These are phyloP conservation scores for Galeopterus variegatus DNA, from an alignment of 2,113 vertebrate species.

Conservation along the genomic window DNA sequence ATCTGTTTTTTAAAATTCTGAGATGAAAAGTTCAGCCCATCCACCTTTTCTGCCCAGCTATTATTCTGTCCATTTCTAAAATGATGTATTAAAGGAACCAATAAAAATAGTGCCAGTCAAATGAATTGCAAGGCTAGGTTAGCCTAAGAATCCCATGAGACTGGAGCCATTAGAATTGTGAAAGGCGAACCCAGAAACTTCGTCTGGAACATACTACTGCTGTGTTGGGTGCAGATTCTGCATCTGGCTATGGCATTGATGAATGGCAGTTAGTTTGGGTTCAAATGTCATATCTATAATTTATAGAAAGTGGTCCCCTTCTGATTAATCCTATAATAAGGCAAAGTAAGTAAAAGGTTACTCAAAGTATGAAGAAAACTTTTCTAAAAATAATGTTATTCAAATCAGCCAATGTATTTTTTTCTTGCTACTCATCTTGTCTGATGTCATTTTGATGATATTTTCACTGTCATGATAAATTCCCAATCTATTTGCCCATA, in stretches of 20 bases:
- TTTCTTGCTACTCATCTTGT: neutral
- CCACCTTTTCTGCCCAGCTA: neutral
- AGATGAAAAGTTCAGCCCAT: neutral
- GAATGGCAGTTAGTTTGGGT: neutral
- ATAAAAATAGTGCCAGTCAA: neutral
- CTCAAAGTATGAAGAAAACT: neutral
- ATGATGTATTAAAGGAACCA: neutral
- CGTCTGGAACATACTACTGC: neutral
- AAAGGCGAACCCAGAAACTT: neutral
- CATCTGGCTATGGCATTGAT: neutral
- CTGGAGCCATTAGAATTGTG: neutral
- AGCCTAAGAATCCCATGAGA: neutral
- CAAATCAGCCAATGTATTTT: neutral
- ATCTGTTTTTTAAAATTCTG: neutral
- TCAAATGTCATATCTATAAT: neutral
- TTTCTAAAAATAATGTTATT: neutral
- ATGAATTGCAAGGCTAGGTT: neutral
- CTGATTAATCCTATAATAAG: neutral
- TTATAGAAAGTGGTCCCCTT: neutral
- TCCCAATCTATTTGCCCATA: neutral
- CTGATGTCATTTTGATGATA: neutral
- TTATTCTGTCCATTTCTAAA: neutral
- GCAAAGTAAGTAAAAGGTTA: neutral
- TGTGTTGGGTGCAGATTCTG: neutral
- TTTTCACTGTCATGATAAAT: neutral